A percentile compares a stretch with the other conserved stretches of the same genome.
phyloP scores from a whole-genome alignment of 2,888 invertebrate species.

The Pristionchus entomophagus region DNA sequence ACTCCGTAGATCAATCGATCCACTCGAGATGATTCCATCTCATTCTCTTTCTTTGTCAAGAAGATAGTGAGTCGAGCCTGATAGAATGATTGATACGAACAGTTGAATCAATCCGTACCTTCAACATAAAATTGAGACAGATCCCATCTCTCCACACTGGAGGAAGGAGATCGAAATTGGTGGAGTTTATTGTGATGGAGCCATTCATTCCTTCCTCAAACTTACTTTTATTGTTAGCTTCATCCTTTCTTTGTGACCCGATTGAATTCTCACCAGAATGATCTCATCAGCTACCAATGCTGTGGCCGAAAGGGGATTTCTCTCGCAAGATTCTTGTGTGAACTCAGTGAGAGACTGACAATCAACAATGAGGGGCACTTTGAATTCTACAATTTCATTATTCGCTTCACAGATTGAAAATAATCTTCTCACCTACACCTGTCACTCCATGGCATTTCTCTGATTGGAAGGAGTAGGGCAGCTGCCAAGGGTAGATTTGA shows the following conservation, averaged over 20 bases:
- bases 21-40: not conserved
- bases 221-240: not conserved
- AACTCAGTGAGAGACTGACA: not conserved
- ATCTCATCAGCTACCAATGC: not conserved
- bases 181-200: slow-evolving; percentile 11
- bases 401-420: too few species aligned
- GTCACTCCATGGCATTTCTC: not conserved
- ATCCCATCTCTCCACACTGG: not conserved
- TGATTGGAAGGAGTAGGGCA: slow-evolving; percentile 5
- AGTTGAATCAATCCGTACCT: not conserved
- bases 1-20: slow-evolving; percentile 24
- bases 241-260: not conserved
- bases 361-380: not conserved
- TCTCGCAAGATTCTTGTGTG: not conserved
- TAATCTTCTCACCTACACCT: not conserved
- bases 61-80: slow-evolving; percentile 1
- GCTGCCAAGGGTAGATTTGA: slow-evolving; percentile 2
- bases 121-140: not conserved
- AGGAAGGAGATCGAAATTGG: slow-evolving; percentile 1
- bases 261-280: not conserved
- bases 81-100: not conserved
- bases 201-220: slow-evolving; percentile 9
- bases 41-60: not conserved
- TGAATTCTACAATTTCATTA: not conserved
- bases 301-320: not conserved